Evolutionary conservation across 2,113 vertebrate species (phyloP).

Genomic region (Cepphus grylle): DNA sequence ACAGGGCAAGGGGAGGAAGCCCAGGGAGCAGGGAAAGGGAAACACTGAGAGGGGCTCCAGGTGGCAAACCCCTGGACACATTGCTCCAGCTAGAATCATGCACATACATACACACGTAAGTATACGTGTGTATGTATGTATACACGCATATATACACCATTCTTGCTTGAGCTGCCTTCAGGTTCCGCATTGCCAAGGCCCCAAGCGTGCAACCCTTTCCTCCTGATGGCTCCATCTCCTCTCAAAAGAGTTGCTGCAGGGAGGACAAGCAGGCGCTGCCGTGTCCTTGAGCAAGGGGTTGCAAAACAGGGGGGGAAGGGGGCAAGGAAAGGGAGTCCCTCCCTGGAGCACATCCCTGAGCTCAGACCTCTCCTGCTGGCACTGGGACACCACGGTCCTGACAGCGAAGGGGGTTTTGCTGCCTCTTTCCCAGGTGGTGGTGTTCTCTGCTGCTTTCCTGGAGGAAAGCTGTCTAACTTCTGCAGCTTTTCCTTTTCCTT

Average conservation of each 20-base stretch:
- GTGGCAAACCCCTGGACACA: background rate
- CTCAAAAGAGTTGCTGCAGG: background rate
- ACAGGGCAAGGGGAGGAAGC: background rate
- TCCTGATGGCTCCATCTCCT: background rate
- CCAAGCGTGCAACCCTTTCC: background rate
- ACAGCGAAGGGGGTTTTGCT: background rate
- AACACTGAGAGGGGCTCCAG: background rate
- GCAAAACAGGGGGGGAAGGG: background rate
- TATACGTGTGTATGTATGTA: too few species aligned
- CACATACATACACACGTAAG: accelerated
- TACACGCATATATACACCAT: background rate
- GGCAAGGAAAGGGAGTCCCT: background rate
- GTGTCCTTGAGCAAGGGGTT: background rate
- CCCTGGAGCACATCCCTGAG: background rate
- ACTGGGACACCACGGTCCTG: accelerated
- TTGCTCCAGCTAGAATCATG: background rate
- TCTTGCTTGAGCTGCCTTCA: background rate
- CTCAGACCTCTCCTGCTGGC: background rate
- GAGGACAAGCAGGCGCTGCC: background rate
- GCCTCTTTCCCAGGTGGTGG: background rate
- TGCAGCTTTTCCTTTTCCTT: background rate
- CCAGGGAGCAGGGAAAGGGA: background rate
- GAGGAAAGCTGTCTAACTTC: background rate
- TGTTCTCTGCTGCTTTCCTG: background rate
- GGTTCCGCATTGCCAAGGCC: background rate